Percentiles rank a stretch among this genome's conserved stretches.
Conservation (phyloP, 2,797 vertebrate species). For the Sebastes matsubarae region DNA sequence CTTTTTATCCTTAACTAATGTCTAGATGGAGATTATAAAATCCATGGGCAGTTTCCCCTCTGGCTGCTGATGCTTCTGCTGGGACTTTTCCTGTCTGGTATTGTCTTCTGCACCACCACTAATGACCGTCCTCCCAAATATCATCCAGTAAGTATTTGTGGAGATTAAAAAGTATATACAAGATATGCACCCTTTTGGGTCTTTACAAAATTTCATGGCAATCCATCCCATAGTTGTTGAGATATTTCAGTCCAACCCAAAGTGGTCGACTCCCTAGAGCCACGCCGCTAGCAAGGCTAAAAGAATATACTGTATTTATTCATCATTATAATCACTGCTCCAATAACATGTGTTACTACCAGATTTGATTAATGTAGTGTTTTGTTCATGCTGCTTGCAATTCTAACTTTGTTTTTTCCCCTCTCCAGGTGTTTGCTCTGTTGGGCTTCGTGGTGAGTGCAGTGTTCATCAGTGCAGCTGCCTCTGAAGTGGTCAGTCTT, state of each 20-base stretch:
- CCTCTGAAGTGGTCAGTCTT: conserved; percentile 93
- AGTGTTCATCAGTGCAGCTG: conserved; percentile 89
- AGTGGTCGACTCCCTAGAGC: background rate
- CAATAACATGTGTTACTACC: background rate
- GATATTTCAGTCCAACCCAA: background rate
- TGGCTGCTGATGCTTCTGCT: conserved; percentile 86
- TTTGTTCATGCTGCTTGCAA: background rate
- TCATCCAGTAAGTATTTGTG: conserved; percentile 86
- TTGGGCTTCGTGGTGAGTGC: conserved; percentile 94
- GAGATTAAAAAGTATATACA: background rate
- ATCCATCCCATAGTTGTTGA: background rate
- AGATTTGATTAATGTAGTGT: background rate
- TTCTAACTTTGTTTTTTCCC: background rate
- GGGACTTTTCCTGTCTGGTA: conserved; percentile 81
- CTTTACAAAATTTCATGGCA: no score
- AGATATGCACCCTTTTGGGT: background rate
- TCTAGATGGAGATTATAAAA: conserved; percentile 85
- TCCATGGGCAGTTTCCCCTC: conserved; percentile 88
- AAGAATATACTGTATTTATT: background rate
- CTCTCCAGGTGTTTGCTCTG: conserved; percentile 88
- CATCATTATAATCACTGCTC: background rate
- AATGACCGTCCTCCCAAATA: conserved; percentile 87
- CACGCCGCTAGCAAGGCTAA: no score
- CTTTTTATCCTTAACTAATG: background rate
- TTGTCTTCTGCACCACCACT: conserved; percentile 88